Evolutionary conservation across 2,797 vertebrate species (phyloP), one percentile per base, ranked within the genome.

Genomic region (Lemur catta): DNA sequence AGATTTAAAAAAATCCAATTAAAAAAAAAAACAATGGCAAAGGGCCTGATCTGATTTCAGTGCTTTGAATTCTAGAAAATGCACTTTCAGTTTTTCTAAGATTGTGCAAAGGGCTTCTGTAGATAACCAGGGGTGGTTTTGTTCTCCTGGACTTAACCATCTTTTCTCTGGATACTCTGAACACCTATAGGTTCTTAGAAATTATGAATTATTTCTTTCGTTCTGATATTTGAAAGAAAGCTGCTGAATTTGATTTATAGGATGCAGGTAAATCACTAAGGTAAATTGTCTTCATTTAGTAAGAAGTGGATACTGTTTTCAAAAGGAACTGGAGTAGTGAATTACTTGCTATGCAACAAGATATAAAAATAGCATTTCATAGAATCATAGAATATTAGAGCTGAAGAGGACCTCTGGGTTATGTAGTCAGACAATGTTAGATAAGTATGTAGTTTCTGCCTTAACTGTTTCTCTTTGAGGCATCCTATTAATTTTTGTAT

Each of bases 21-120:
- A 46, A 46, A 46, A 46, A 43, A 43, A 18, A 18, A 18, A 84
- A 87, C 71, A 93, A 3, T 86, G 75, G 52, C 75, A 89, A 69
- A 81, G 38, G 59, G 22, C 43, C 88, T 63, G 57, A 82, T 67
- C 59, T 91, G 63, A 89, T 79, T 85, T 80, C 46, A 81, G 67
- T 94, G 79, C 67, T 92, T 86, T 89, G 67, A 82, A 86, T 72
- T 88, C 46, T 84, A 88, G 71, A 87, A 97, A 72, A 82, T 46
- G 18, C 7, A 89, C 33, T 61, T 96, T 82, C 59, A 13, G n/a
- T 87, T 87, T 95, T 93, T 96, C 35, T 72, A 46, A 72, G 14
- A 75, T 69, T 55, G 4, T 87, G 7, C 11, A 65, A 7, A 74
- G 30, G 18, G 28, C 33, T 33, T 93, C 48, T 82, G 15, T 82